Percentiles rank a stretch among this genome's conserved stretches.
Conservation (phyloP, 64 coral and sea anemone genomes). For the Platygyra sinensis region DNA sequence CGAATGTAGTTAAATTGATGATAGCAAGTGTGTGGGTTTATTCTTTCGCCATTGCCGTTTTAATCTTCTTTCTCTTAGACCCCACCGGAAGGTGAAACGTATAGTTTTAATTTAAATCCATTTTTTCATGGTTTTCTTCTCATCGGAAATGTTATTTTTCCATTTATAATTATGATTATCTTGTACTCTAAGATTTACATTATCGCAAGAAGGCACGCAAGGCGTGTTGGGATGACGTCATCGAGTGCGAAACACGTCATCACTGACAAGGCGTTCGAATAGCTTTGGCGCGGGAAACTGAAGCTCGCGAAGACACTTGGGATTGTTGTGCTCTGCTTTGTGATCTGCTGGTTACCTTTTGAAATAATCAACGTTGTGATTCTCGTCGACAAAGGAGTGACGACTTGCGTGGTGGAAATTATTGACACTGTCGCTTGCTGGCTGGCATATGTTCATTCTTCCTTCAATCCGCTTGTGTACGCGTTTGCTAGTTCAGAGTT, state of each 20-base stretch:
- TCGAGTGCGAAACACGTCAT: not conserved
- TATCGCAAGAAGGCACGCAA: slow-evolving; percentile 75
- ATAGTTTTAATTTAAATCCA: slow-evolving; percentile 75
- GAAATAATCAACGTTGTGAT: slow-evolving; percentile 78
- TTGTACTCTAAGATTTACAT: slow-evolving; percentile 88
- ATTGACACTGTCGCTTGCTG: slow-evolving; percentile 77
- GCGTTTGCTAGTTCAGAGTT: slow-evolving; percentile 61
- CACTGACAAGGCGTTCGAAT: not conserved
- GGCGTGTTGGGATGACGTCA: slow-evolving; percentile 32
- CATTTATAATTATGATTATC: slow-evolving; percentile 68
- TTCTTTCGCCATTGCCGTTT: slow-evolving; percentile 40
- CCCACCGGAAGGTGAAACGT: slow-evolving; percentile 61
- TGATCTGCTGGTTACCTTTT: slow-evolving; percentile 89
- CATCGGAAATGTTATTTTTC: slow-evolving; percentile 69
- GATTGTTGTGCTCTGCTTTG: slow-evolving; percentile 81
- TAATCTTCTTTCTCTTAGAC: slow-evolving; percentile 58
- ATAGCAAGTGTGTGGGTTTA: slow-evolving; percentile 68
- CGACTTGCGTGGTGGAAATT: slow-evolving; percentile 68
- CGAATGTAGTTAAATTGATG: slow-evolving; percentile 30
- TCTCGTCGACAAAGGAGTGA: slow-evolving; percentile 57
- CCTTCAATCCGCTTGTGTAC: slow-evolving; percentile 69
- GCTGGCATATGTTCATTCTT: slow-evolving; percentile 76
- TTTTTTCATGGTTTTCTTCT: slow-evolving; percentile 73
- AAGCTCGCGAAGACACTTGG: slow-evolving; percentile 78
- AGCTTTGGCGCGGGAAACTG: slow-evolving; percentile 71